Base-by-base conservation (phyloP, 2,797 vertebrate species). In the Anguilla anguilla region DNA sequence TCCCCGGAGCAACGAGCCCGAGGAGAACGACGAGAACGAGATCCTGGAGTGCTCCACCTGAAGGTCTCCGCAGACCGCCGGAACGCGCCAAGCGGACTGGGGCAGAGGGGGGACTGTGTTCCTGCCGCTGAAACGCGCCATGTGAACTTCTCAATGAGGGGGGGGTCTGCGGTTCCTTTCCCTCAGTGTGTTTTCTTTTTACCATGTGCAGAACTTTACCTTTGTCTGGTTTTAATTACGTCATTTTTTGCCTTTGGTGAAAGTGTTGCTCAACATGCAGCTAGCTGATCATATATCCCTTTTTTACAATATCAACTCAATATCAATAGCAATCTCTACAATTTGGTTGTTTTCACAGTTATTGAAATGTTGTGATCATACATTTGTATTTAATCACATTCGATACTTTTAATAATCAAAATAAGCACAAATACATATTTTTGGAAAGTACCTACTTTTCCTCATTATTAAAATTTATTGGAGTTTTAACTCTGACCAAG, bases 11-110 rank as follows among this genome's bases (percentile, higher is more conserved):
- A 97, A 96, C 0, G 94, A 97, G 91, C 97, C 97, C 0, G 97
- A 97, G 89, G 97, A 98, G 89, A 97, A 98, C 0, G 97, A 98
- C 0, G 97, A 98, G 91, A 96, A 90, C 0, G 95, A 97, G 86
- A 90, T 93, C 19, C 85, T 53, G n/a, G 79, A 28, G 10, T 69
- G 79, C 17, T 19, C 81, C n/a, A 43, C 19, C 22, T 87, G 59
- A 87, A n/a, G 43, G 0, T 13, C 43, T 6, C 17, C 19, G 15
- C 5, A 13, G 13, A n/a, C 55, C 19, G 2, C 83, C 22, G 83
- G 83, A 55, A 35, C 22, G 28, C 6, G 6, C 83, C 53, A 53
- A 3, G 28, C 4, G 31, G 6, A 19, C 15, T 61, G 0, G 7
- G 55, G 22, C 31, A 6, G 81, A 2, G 72, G 31, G 69, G 31